Evolutionary conservation across 2,888 invertebrate genomes (phyloP), one percentile per base, ranked within the genome.

Genomic region (Tachina grossa): DNA sequence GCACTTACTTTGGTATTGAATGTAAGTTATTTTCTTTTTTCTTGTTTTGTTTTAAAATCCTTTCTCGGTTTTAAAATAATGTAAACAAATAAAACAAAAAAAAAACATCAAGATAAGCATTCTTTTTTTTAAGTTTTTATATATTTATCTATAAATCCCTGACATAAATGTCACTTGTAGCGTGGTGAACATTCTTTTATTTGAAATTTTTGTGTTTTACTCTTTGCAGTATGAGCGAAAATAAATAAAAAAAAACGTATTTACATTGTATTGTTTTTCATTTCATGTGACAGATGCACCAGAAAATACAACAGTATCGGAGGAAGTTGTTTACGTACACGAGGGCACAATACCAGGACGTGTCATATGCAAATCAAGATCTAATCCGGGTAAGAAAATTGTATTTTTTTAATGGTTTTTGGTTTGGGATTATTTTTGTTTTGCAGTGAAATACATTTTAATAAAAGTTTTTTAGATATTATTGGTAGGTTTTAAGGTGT

Each of bases 1-100:
- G 95, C 78, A 97, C 97, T 55, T 95, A 96, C 90, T 97, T 98
- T 89, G 96, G 96, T 84, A 97, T 98, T 31, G 97, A 98, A 93
- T 98, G 98, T 98, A 92, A 95, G 97, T 88, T 76, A 31, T 69
- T 65, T 45, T n/a, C 43, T 61, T 14, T 31, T 61, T 45, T 19
- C 9, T 10, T 13, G 8, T 57, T 51, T 53, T 39, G 8, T 66
- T 22, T 57, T 41, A 45, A 61, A 76, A 83, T 63, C 83, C 76
- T 66, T 74, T 65, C 76, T 74, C 57, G 75, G 19, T 66, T 84
- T 66, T 49, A 45, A 66, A 59, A 77, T 16, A 74, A 57, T 19
- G 14, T 49, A 85, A 75, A 31, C 22, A 77, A 84, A 74, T 13
- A 49, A 71, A 61, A 55, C 49, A 65, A 78, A 49, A 71, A 61